Conservation (phyloP, 2,113 vertebrate genomes). For the Lamprotornis superbus region DNA sequence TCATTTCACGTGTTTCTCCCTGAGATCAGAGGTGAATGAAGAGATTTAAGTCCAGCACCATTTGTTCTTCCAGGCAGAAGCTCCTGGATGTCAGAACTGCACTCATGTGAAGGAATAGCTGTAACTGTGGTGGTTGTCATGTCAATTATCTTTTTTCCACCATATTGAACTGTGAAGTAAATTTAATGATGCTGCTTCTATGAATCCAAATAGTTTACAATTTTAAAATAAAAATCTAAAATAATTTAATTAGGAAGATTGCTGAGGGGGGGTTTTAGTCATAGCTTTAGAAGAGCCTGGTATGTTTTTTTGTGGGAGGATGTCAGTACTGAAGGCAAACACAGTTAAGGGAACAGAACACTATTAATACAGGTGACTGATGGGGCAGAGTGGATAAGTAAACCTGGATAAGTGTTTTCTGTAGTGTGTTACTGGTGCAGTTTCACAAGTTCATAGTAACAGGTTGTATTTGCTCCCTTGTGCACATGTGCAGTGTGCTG, state of each 20-base stretch:
- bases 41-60: too few relatives aligned
- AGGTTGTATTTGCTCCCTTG: background rate
- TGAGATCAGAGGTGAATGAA: background rate
- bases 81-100: background rate
- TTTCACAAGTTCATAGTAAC: background rate
- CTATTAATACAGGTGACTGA: background rate
- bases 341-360: background rate
- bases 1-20: background rate
- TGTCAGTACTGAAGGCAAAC: background rate
- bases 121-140: background rate
- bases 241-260: background rate
- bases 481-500: rapidly evolving
- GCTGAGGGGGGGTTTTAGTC: background rate
- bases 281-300: background rate
- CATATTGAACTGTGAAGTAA: background rate
- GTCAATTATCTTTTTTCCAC: background rate
- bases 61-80: background rate
- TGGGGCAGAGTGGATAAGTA: background rate
- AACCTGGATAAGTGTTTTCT: background rate
- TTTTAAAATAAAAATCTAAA: background rate
- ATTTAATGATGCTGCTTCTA: background rate
- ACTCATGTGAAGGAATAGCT: background rate
- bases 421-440: background rate
- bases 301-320: background rate
- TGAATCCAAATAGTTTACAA: background rate